Base-by-base conservation (phyloP, 2,797 vertebrate species). In the Acropternis orthonyx region DNA sequence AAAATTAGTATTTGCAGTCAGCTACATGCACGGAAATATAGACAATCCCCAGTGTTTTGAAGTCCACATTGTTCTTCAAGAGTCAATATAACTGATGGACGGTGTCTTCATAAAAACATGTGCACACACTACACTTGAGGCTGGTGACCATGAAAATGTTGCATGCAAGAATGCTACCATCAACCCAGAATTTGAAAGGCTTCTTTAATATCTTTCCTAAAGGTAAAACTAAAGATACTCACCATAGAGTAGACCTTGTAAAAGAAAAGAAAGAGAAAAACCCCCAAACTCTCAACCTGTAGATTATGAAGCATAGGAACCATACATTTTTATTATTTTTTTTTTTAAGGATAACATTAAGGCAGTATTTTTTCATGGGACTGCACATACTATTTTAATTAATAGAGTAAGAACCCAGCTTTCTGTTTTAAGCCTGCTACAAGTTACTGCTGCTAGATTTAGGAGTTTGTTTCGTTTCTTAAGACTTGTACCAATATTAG, bases 141-240 rank as follows among this genome's bases (percentile, higher is more conserved):
- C 14, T 61, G n/a, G 30, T 27, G 9, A 55, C 46, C 27, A 63
- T 6, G 18, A 16, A 72, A 69, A 77, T 44, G 37, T 4, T 36
- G 11, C 0, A 1, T 16, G 46, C 32, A 72, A 43, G 12, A 36
- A 85, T 1, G 1, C 21, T 14, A 67, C 32, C 32, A 37, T 23
- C 41, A 32, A 39, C 14, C 23, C 39, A 44, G 32, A 80, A 41
- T 34, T 41, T 54, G 30, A 79, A 82, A 71, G 16, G 54, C 7
- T 85, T 76, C 41, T 76, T 87, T 26, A 69, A 20, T 49, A 43
- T 39, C 15, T 34, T 77, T 71, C 12, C 43, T 54, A 12, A 61
- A 72, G 55, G 44, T 75, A 88, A 81, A 91, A 85, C 22, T 73
- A 34, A 49, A 75, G 36, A 49, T 22, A 68, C 6, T 56, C 32